Evolutionary conservation across 2,113 vertebrate species (phyloP).

Genomic region (Phalacrocorax brasilianus): DNA sequence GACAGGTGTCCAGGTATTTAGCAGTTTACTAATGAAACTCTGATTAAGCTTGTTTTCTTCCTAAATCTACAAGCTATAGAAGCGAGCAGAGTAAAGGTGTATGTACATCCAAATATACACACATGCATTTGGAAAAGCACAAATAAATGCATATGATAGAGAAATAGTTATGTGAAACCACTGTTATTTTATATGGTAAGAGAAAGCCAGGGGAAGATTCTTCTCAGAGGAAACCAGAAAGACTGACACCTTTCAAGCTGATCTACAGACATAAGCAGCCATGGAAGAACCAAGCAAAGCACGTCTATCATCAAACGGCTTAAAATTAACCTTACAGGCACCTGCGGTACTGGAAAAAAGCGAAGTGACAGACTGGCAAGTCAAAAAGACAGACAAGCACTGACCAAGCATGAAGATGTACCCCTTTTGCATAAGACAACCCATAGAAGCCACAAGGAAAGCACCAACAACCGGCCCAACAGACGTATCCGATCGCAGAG

Average conservation of each 20-base stretch:
- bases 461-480: neutral
- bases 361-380: neutral
- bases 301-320: neutral
- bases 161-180: neutral
- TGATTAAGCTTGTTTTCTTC: neutral
- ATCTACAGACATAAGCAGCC: neutral
- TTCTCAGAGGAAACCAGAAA: neutral
- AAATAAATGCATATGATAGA: accelerated
- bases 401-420: neutral
- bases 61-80: neutral
- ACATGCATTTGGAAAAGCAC: neutral
- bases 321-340: neutral
- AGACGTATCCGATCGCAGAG: accelerated
- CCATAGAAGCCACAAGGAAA: neutral
- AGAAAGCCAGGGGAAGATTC: neutral
- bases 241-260: neutral
- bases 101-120: neutral
- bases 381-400: neutral
- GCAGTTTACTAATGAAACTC: neutral
- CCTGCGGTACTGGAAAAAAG: neutral
- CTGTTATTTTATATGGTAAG: accelerated
- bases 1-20: neutral
- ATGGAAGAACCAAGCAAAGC: neutral
- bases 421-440: accelerated
- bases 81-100: neutral